Conservation (phyloP, 1,140 invertebrate species). For the Ericerus pela region DNA sequence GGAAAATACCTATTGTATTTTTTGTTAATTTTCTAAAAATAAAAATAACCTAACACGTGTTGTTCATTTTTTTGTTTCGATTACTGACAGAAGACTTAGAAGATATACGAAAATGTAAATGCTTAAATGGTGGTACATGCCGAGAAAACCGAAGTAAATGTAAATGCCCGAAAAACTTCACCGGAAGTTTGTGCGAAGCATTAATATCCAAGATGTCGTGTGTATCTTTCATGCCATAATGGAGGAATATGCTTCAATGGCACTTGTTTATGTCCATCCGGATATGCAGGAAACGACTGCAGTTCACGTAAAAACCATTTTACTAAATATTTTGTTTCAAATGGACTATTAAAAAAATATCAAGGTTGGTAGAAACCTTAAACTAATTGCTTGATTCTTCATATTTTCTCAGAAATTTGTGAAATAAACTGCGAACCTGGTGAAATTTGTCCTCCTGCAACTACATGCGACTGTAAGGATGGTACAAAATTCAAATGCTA, state of each 20-base stretch:
- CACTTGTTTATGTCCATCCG: slow-evolving; percentile 21
- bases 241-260: slow-evolving; percentile 19
- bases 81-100: background rate
- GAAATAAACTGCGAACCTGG: slow-evolving; percentile 7
- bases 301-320: slow-evolving; percentile 22
- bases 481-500: slow-evolving; percentile 3
- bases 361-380: too few species aligned
- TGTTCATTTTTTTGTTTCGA: background rate
- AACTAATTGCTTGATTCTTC: too few species aligned
- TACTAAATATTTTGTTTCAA: too few species aligned
- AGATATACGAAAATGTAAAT: slow-evolving; percentile 13
- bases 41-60: too few species aligned
- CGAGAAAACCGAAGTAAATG: slow-evolving; percentile 18
- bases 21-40: too few species aligned
- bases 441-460: background rate
- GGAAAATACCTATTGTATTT: too few species aligned
- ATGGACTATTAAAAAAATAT: too few species aligned
- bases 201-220: slow-evolving; percentile 13
- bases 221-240: slow-evolving; percentile 17
- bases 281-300: slow-evolving; percentile 22
- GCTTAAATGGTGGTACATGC: slow-evolving; percentile 23
- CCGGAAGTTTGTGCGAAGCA: slow-evolving; percentile 21
- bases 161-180: slow-evolving; percentile 22
- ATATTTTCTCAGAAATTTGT: slow-evolving; percentile 14
- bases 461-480: background rate